A percentile compares a stretch with the other conserved stretches of the same genome.
Conservation (phyloP, 1,140 invertebrate species). For the Drosophila sulfurigaster region DNA sequence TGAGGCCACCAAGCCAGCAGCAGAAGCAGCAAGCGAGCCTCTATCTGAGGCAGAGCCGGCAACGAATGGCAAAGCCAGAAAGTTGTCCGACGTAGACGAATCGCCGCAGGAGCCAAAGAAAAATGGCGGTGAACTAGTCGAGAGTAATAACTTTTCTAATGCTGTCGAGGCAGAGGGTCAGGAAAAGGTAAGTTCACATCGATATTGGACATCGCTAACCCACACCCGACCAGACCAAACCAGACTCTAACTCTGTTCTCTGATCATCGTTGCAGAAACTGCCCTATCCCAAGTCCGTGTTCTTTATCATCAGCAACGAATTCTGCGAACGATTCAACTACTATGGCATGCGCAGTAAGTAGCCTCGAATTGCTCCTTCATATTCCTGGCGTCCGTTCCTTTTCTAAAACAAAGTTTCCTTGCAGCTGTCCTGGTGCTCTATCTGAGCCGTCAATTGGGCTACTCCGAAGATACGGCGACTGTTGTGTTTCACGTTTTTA, state of each 20-base stretch:
- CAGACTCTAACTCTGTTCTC: neutral
- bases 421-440: slow-evolving; percentile 91
- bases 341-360: slow-evolving; percentile 98
- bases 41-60: neutral
- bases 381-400: slow-evolving; percentile 85
- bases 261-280: slow-evolving; percentile 87
- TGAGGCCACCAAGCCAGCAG: neutral
- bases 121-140: slow-evolving; percentile 49
- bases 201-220: too few relatives aligned
- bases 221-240: too few relatives aligned
- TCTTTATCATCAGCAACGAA: slow-evolving; percentile 97
- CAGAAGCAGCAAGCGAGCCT: neutral
- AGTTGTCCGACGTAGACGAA: slow-evolving; percentile 29
- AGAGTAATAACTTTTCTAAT: slow-evolving; percentile 49
- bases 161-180: slow-evolving; percentile 73
- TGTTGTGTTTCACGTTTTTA: slow-evolving; percentile 92
- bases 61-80: slow-evolving; percentile 49
- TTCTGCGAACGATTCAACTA: slow-evolving; percentile 98
- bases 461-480: slow-evolving; percentile 89
- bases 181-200: slow-evolving; percentile 58
- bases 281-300: slow-evolving; percentile 95
- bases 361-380: too few relatives aligned
- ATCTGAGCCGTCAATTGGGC: slow-evolving; percentile 88
- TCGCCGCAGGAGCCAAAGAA: slow-evolving; percentile 15
- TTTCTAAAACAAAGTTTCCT: neutral